Evolutionary conservation across 2,888 invertebrate genomes (phyloP).

Genomic region (Stegophylla sp.): DNA sequence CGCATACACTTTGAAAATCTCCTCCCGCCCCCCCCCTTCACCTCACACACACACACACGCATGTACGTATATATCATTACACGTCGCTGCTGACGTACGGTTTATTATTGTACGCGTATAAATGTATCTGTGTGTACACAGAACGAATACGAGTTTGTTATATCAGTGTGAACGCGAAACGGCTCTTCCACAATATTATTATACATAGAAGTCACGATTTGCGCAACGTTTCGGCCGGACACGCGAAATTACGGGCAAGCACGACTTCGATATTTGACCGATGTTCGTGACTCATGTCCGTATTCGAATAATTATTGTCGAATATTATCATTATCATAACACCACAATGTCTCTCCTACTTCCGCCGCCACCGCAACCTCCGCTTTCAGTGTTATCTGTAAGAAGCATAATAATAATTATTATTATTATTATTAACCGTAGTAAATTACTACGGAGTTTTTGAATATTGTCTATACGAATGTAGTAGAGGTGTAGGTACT

Average conservation of each 20-base stretch:
- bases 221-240: neutral
- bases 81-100: too few relatives aligned
- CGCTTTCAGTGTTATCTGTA: neutral
- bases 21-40: neutral
- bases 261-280: neutral
- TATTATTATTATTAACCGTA: neutral
- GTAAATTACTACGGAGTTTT: neutral
- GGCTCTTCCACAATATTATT: neutral
- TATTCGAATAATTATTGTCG: neutral
- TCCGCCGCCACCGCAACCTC: neutral
- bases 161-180: neutral
- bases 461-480: neutral
- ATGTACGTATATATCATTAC: too few relatives aligned
- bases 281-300: neutral
- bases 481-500: too few relatives aligned
- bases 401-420: constrained; percentile 8
- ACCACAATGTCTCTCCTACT: neutral
- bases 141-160: neutral
- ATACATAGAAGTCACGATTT: constrained; percentile 1
- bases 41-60: neutral
- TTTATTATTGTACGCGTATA: neutral
- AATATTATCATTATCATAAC: neutral
- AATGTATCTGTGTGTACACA: neutral
- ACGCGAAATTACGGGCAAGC: neutral
- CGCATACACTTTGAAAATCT: neutral